These are phyloP conservation scores for Kryptolebias marmoratus DNA, from an alignment of 2,113 vertebrate genomes.

Conservation along the genomic window DNA sequence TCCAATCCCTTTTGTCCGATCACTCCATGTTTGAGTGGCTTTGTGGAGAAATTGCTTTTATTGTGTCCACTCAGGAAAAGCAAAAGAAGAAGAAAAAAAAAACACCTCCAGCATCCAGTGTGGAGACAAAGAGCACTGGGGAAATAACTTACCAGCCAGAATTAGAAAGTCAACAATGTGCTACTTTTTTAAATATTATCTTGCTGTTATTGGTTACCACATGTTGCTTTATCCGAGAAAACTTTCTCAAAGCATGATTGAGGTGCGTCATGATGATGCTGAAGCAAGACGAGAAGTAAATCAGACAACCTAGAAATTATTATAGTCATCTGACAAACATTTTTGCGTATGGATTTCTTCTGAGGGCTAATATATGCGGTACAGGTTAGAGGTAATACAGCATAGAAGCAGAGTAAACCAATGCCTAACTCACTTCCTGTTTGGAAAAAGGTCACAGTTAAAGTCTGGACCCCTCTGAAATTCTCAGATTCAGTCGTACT, in stretches of 20 bases:
- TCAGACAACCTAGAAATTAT: conserved; percentile 21
- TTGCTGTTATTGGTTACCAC: conserved; percentile 53
- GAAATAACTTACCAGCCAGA: conserved; percentile 67
- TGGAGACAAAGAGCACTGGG: conserved; percentile 66
- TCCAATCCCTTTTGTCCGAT: conserved; percentile 72
- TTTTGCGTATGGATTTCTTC: conserved; percentile 18
- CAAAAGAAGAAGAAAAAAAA: conserved; percentile 71
- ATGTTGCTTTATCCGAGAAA: conserved; percentile 48
- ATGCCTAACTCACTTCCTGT: conserved; percentile 37
- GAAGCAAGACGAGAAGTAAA: conserved; percentile 8
- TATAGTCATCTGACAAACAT: conserved; percentile 23
- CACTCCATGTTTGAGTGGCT: conserved; percentile 71
- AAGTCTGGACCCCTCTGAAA: conserved; percentile 44
- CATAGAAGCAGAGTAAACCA: conserved; percentile 12
- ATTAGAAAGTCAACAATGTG: conserved; percentile 50
- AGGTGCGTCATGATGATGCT: not conserved
- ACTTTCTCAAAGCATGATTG: conserved; percentile 29
- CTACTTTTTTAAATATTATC: conserved; percentile 60
- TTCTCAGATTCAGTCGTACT: conserved; percentile 27
- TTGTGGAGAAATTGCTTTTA: conserved; percentile 77
- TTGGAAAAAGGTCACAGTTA: conserved; percentile 47
- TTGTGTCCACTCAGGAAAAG: conserved; percentile 75
- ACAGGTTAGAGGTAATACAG: conserved; percentile 27
- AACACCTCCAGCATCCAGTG: conserved; percentile 67
- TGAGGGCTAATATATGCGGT: not conserved